Percentiles rank a stretch among this genome's conserved stretches.
phyloP scores from a whole-genome alignment of 2,113 vertebrate genomes.

The Genyomyrus donnyi region DNA sequence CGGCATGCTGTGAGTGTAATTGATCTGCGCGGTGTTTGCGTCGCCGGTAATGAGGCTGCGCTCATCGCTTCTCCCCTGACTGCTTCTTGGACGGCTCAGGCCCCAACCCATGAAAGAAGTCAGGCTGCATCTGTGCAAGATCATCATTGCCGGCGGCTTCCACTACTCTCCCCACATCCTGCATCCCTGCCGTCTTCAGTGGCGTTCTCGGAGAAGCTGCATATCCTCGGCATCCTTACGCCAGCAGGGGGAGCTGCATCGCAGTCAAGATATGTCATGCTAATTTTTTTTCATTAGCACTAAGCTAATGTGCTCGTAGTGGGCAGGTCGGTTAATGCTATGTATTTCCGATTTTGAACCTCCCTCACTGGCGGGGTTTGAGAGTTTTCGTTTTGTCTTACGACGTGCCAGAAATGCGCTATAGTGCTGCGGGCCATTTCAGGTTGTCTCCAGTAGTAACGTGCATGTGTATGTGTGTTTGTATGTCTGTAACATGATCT shows the following conservation, averaged over 20 bases:
- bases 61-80: neutral
- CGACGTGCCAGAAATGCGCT: neutral
- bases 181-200: neutral
- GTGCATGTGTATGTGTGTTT: neutral
- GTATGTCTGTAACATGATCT: neutral
- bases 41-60: neutral
- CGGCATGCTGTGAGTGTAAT: neutral
- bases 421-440: neutral
- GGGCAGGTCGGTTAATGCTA: neutral
- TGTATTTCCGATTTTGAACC: too few species aligned
- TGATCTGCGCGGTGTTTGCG: neutral
- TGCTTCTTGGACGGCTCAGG: neutral
- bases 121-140: neutral
- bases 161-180: neutral
- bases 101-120: neutral
- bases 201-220: neutral
- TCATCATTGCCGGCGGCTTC: neutral
- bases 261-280: neutral
- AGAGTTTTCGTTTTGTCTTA: neutral
- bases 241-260: neutral
- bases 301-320: neutral
- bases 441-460: neutral
- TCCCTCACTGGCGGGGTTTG: too few species aligned
- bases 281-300: neutral
- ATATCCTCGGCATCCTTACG: neutral